Conservation (phyloP, 2,888 invertebrate species). For the Thymelicus acteon region DNA sequence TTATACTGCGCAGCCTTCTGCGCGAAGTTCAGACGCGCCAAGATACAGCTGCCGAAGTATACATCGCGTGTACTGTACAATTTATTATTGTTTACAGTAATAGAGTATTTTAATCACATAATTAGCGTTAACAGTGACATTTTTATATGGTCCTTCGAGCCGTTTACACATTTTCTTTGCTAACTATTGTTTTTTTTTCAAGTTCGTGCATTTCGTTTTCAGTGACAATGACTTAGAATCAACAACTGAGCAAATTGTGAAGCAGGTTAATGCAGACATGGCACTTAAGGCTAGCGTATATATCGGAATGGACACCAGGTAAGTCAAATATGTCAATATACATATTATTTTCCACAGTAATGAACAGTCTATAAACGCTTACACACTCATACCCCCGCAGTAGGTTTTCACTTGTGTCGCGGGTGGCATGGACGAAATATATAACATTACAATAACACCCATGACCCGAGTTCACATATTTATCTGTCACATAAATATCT, state of each 20-base stretch:
- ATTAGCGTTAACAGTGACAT: background rate
- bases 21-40: no score
- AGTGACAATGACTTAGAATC: conserved; percentile 90
- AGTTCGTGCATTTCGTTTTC: conserved; percentile 42
- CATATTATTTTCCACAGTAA: background rate
- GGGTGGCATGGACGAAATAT: no score
- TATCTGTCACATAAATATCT: no score
- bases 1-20: no score
- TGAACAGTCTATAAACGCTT: no score
- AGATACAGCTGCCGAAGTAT: no score
- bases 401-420: no score
- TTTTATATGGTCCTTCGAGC: conserved; percentile 41
- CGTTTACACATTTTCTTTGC: background rate
- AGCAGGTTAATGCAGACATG: conserved; percentile 89
- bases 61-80: background rate
- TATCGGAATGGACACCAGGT: conserved; percentile 94
- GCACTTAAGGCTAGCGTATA: conserved; percentile 89
- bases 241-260: conserved; percentile 88
- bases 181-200: no score
- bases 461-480: no score
- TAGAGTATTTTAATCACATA: conserved; percentile 2
- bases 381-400: no score
- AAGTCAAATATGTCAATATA: conserved; percentile 36
- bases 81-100: background rate
- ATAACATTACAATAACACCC: no score